phyloP scores from a whole-genome alignment of 2,797 vertebrate genomes.

The Manis javanica region DNA sequence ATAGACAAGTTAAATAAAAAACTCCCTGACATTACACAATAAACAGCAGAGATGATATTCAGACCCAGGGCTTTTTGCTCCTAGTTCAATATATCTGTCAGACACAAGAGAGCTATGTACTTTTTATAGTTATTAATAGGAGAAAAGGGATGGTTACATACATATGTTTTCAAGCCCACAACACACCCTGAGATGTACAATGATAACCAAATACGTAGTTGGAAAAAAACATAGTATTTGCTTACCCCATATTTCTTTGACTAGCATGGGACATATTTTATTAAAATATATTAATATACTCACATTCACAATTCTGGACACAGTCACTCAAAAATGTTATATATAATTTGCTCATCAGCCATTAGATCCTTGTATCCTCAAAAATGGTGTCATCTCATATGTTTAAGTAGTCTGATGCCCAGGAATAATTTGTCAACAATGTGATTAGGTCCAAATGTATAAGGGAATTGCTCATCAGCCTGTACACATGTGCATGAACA shows the following conservation, averaged over 20 bases:
- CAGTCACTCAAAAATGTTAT: conserved; percentile 14
- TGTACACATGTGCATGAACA: too few species aligned
- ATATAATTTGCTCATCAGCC: neutral
- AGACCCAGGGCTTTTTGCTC: neutral
- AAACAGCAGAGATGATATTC: neutral
- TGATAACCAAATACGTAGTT: neutral
- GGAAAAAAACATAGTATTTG: neutral
- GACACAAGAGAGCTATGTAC: neutral
- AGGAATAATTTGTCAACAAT: neutral
- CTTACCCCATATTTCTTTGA: neutral
- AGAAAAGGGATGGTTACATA: neutral
- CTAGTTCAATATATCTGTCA: neutral
- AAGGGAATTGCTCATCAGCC: neutral
- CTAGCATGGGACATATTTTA: neutral
- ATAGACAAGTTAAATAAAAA: neutral
- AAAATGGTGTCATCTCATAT: neutral
- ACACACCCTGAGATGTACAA: neutral
- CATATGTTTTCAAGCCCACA: neutral
- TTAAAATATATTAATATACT: neutral
- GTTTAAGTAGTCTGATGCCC: neutral
- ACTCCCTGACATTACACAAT: neutral
- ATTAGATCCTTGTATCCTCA: neutral
- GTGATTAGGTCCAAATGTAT: neutral
- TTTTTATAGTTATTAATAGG: conserved; percentile 11
- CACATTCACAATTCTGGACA: neutral